Evolutionary conservation across 1,140 invertebrate genomes (phyloP), one percentile per base, ranked within the genome.

Genomic region (Panagrolaimus sp.): DNA sequence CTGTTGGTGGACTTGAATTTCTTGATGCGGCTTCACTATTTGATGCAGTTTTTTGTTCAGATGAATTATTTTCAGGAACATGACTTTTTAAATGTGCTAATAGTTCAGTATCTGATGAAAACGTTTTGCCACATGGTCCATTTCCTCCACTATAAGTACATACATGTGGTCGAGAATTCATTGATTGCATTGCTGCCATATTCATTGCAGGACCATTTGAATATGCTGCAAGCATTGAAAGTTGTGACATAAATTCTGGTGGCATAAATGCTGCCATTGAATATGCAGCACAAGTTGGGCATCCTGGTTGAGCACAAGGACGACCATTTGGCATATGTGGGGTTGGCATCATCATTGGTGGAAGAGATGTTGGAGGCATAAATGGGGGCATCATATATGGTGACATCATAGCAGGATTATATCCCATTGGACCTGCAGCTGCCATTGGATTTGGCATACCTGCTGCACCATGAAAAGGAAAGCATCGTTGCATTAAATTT

Each of bases 401-500:
- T 9, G 51, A 16, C 51, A 57, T 57, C 51, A 57, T 57, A 16
- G 20, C 27, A n/a, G 20, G 20, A 16, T 20, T 20, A 27, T 25
- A 57, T 5, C 14, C 20, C 51, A 57, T 57, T 27, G 27, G 20
- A 1, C 51, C 51, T 27, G 51, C 20, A 11, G 51, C 20, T 27
- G 27, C 27, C 51, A 57, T 57, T 11, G 51, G 51, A 57, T 27
- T 27, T 27, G 51, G 51, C 51, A 57, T 57, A 57, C 51, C 51
- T 38, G 31, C 31, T 38, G 2, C 31, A 57, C 51, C 51, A 25
- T 20, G 51, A 27, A 57, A 57, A 11, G 51, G 51, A 20, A 57
- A 20, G 5, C 51, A 57, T 25, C 51, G 11, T 27, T 25, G 20
- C 51, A 57, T 57, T 27, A 25, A 27, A 27, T 57, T 57, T 27